Conservation (phyloP, 2,888 invertebrate genomes). For the Synanthedon andrenaeformis region DNA sequence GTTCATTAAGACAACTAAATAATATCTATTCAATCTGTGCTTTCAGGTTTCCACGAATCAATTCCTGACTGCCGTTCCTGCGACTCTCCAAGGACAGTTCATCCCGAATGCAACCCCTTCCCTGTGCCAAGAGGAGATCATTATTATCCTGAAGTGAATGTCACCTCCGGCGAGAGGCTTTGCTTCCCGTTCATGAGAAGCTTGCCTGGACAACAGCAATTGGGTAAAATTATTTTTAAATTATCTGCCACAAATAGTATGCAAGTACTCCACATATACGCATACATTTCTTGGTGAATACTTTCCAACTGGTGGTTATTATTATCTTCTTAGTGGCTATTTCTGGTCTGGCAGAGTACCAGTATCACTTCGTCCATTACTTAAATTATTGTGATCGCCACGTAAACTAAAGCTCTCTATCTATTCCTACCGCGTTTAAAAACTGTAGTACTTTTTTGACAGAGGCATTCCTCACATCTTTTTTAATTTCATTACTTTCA, state of each 20-base stretch:
- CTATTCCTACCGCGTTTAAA: no score
- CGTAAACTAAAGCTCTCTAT: no score
- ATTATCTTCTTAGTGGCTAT: no score
- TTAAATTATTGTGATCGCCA: no score
- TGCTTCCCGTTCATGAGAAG: conserved; percentile 97
- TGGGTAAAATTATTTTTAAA: conserved; percentile 56
- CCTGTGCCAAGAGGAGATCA: conserved; percentile 90
- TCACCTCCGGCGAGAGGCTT: conserved; percentile 83
- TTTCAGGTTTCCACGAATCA: conserved; percentile 83
- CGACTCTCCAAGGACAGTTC: conserved; percentile 87
- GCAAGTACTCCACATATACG: no score
- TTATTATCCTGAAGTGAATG: conserved; percentile 88
- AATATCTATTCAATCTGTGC: background rate
- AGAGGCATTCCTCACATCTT: no score
- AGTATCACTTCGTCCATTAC: no score
- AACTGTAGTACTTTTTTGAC: no score
- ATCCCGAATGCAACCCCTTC: conserved; percentile 95
- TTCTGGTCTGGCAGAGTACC: no score
- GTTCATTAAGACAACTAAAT: background rate
- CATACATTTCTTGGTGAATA: background rate
- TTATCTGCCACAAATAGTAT: background rate
- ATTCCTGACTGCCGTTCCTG: conserved; percentile 92
- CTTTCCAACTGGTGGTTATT: no score
- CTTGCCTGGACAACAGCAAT: conserved; percentile 87
- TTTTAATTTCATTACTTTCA: no score